Evolutionary conservation across 2,113 vertebrate genomes (phyloP), one percentile per base, ranked within the genome.

Genomic region (Ptilorrhoa leucosticta): DNA sequence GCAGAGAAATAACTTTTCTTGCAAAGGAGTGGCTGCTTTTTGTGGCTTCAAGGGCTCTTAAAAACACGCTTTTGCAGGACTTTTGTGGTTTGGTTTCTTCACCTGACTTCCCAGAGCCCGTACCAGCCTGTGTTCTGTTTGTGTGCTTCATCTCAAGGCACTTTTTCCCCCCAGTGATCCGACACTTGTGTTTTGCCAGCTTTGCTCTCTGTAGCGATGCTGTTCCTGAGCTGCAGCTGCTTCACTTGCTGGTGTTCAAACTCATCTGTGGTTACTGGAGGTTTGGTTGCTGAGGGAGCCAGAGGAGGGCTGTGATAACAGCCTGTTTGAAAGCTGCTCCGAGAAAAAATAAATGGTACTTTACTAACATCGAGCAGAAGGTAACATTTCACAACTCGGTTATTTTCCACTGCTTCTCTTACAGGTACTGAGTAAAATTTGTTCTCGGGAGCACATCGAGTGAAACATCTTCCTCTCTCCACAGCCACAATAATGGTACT

Each of bases 301-400:
- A 35, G 14, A 57, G 66, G 17, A 80, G 66, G 54, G 50, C 20
- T 90, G 39, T 73, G 80, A 9, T 23, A 64, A 21, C 6, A 16
- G 42, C 33, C 64, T 63, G 21, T 5, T 48, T 44, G 31, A 83
- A 40, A 89, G 48, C 87, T 84, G 51, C 87, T 71, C 20, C 12
- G 1, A 11, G 65, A 81, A 84, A 66, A 75, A 27, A 27, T 4
- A 28, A 42, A 37, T 1, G 6, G 39, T 7, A 16, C 45, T 31
- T 8, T 8, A 4, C 42, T 27, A n/a, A 75, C 31, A 51, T 83
- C 0, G 0, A 72, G 54, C 60, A 61, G 63, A 66, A 60, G 1
- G 21, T 6, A 16, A 0, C 5, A 31, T 86, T 77, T 83, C 58
- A 40, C 50, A 63, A 2, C 30, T n/a, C 39, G 56, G 64, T 80